phyloP scores from a whole-genome alignment of 2,888 invertebrate species.

The Pantelozetes paolii region DNA sequence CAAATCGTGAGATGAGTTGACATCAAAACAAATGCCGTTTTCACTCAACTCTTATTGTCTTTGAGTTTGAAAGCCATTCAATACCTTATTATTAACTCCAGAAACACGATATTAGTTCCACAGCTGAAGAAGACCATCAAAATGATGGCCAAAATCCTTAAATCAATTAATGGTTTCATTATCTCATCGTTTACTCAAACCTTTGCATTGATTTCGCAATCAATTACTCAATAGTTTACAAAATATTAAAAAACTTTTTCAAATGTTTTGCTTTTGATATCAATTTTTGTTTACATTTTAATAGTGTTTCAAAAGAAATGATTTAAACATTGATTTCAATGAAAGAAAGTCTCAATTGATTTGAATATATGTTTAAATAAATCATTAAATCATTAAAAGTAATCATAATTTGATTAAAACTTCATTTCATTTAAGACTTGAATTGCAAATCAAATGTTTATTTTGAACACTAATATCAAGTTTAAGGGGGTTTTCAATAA shows the following conservation, averaged over 20 bases:
- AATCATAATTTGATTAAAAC: too few species aligned
- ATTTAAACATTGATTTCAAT: too few species aligned
- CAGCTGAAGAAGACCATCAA: conserved; percentile 38
- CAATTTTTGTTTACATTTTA: too few species aligned
- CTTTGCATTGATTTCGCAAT: too few species aligned
- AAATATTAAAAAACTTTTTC: not conserved
- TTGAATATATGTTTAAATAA: too few species aligned
- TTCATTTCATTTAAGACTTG: too few species aligned
- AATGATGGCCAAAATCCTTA: conserved; percentile 18
- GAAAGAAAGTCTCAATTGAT: too few species aligned
- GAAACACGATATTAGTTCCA: conserved; percentile 41
- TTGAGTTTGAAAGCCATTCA: not conserved
- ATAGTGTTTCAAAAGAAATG: not conserved
- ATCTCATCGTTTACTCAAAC: not conserved
- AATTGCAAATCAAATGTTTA: too few species aligned
- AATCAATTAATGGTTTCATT: not conserved
- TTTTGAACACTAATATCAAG: too few species aligned
- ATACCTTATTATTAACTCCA: conserved; percentile 47
- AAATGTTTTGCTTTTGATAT: not conserved
- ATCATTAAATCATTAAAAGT: too few species aligned
- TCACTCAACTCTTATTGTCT: not conserved
- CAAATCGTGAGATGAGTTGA: conserved; percentile 1
- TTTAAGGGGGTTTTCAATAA: too few species aligned
- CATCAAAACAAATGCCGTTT: not conserved
- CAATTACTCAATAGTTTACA: not conserved